Base-by-base conservation (phyloP, 53 echinoderm and acorn worm genomes). In the Actinopyga echinites region DNA sequence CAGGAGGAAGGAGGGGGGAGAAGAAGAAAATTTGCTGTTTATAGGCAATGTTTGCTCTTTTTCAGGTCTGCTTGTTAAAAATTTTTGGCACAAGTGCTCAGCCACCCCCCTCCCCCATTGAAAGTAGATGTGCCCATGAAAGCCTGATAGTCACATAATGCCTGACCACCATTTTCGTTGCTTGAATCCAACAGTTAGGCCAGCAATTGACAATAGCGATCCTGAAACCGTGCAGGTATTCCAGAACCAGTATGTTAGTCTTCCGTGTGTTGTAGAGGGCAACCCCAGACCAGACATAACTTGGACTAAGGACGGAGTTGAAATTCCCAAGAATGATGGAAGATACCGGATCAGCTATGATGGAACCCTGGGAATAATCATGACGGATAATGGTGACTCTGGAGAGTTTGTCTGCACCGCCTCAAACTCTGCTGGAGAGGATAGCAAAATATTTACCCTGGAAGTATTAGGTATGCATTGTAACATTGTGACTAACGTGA, bases 371-470 rank as follows among this genome's bases (percentile, higher is more conserved):
- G 89, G 82, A 12, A 91, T 96, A 61, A 55, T 77, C 8, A 61
- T 56, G 17, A 86, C 91, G 0, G 87, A 91, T 55, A 62, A 79
- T 13, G 67, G 73, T 12, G 90, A 91, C 57, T 91, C 91, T 15
- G 96, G 96, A 11, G 77, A 87, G 23, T 96, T 91, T 31, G 82
- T 59, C 7, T 96, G 96, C 34, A 59, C 85, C 26, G 93, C 96
- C 5, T 58, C 75, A 57, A 96, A 93, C 63, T 29, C 58, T 67
- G 86, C 91, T 5, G 96, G 93, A 8, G 93, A 91, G 74, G 81
- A 69, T 23, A 78, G 91, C 59, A 89, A 86, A 73, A 67, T 86
- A 28, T 93, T 86, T 59, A 85, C 80, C 3, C 35, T 96, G 26
- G 87, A 89, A 33, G 88, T 96, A 12, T 83, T 89, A 42, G 93